Percentiles rank a stretch among this genome's conserved stretches.
Evolutionary conservation across 2,797 vertebrate species (phyloP).

Genomic region (Gymnopithys bicolor): DNA sequence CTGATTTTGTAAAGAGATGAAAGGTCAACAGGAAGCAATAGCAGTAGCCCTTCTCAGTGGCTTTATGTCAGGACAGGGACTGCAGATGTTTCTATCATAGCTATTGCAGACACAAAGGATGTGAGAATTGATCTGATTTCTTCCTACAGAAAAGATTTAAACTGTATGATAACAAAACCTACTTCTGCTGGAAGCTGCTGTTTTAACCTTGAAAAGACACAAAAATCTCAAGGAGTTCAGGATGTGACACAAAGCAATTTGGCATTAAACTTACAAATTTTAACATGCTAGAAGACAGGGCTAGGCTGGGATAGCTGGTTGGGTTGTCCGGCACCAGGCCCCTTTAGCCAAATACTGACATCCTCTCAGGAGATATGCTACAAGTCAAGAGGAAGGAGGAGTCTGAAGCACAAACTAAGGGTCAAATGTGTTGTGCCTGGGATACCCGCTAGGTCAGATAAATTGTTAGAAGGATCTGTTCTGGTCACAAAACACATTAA

Average conservation of each 20-base stretch:
- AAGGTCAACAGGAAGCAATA: background rate
- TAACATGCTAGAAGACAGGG: background rate
- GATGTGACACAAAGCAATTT: background rate
- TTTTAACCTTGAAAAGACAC: background rate
- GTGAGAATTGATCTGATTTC: background rate
- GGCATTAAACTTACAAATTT: background rate
- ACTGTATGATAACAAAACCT: background rate
- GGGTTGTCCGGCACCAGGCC: background rate
- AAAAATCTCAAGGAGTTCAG: background rate
- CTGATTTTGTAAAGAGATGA: background rate
- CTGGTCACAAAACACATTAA: background rate
- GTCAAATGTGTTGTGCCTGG: background rate
- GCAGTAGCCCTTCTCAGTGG: background rate
- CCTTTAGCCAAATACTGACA: background rate
- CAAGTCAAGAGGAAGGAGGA: background rate
- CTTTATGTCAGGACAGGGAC: background rate
- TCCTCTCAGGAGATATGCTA: background rate
- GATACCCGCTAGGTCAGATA: background rate
- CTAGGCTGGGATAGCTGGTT: background rate
- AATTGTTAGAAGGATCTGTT: background rate
- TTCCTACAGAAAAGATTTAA: background rate
- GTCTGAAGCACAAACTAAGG: background rate
- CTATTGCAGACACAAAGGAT: background rate
- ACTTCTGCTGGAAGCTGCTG: background rate
- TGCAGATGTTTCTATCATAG: background rate